Evolutionary conservation across 2,113 vertebrate genomes (phyloP).

Genomic region (Erythrocercus mccallii): DNA sequence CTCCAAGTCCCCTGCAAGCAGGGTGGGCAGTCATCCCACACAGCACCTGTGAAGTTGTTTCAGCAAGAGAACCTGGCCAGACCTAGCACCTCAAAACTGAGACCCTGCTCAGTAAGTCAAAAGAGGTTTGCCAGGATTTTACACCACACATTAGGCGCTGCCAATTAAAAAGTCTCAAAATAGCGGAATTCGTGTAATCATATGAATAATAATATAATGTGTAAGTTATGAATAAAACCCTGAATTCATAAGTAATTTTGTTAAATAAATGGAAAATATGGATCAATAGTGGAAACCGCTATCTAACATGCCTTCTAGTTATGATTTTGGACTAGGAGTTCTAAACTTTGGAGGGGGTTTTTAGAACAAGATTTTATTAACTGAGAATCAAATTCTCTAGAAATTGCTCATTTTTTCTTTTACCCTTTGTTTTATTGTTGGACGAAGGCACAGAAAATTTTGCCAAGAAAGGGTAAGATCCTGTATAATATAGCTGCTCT

Average conservation of each 20-base stretch:
- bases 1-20: background rate
- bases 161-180: background rate
- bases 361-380: conserved; percentile 15
- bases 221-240: background rate
- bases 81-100: background rate
- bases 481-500: background rate
- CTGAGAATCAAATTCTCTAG: conserved; percentile 46
- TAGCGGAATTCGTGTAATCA: background rate
- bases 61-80: background rate
- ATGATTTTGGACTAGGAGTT: background rate
- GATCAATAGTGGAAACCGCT: background rate
- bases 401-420: conserved; percentile 53
- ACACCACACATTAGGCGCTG: background rate
- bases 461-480: conserved; percentile 42
- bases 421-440: conserved; percentile 28
- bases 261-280: background rate
- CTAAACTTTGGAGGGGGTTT: background rate
- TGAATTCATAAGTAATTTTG: background rate
- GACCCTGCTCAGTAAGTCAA: background rate
- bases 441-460: conserved; percentile 12
- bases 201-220: background rate
- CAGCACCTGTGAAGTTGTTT: background rate
- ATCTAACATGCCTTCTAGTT: background rate
- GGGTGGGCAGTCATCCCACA: background rate
- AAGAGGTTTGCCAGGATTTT: background rate